phyloP scores from a whole-genome alignment of 2,113 vertebrate species.

The Turnix velox region DNA sequence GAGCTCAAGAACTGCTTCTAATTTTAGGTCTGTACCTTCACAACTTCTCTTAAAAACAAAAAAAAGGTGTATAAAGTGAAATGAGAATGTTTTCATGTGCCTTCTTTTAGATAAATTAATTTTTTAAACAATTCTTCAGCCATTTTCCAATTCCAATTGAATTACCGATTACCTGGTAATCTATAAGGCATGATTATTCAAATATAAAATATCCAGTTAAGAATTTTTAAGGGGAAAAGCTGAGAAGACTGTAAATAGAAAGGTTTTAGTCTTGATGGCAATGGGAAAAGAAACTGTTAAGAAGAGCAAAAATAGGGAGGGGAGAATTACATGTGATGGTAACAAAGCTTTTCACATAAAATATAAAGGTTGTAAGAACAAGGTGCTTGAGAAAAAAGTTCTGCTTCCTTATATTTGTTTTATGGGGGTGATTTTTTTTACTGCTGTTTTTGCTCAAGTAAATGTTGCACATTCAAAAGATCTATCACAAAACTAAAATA shows the following conservation, averaged over 20 bases:
- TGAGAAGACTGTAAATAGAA: neutral
- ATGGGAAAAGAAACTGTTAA: neutral
- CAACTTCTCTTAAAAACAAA: neutral
- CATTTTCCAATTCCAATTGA: neutral
- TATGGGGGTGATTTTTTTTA: neutral
- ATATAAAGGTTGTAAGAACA: neutral
- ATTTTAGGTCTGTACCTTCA: slow-evolving; percentile 81
- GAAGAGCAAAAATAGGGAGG: neutral
- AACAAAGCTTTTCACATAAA: neutral
- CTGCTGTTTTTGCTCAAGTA: neutral
- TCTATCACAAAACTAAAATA: neutral
- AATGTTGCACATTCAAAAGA: neutral
- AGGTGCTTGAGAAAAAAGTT: neutral
- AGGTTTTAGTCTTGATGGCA: neutral
- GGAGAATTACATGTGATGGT: neutral
- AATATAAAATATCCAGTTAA: neutral
- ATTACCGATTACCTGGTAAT: neutral
- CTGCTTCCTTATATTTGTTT: neutral
- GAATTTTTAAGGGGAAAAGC: neutral
- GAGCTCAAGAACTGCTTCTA: slow-evolving; percentile 94
- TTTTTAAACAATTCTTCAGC: neutral
- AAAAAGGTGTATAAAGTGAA: neutral
- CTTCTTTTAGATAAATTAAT: neutral
- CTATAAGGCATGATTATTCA: neutral
- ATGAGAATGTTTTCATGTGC: neutral